phyloP scores from a whole-genome alignment of 2,113 vertebrate species.

The Platichthys stellatus region DNA sequence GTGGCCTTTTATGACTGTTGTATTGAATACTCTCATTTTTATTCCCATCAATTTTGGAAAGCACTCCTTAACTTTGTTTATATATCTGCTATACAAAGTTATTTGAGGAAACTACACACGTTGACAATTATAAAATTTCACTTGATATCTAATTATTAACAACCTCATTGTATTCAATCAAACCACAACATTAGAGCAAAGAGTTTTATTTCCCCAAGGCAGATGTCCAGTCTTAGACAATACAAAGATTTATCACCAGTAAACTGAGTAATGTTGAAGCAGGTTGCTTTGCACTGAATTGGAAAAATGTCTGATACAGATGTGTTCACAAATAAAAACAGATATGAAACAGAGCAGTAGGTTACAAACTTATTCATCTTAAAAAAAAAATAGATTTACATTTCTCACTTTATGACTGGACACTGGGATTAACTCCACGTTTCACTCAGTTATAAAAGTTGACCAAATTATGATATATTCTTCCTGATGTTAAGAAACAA shows the following conservation, averaged over 20 bases:
- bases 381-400: constrained; percentile 7
- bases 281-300: neutral
- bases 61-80: too few species aligned
- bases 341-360: neutral
- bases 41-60: too few species aligned
- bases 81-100: too few species aligned
- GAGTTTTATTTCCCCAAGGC: constrained; percentile 46
- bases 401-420: constrained; percentile 4
- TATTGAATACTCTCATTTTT: too few species aligned
- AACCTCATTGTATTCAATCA: neutral
- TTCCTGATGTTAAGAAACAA: neutral
- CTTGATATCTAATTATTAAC: too few species aligned
- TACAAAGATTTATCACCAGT: neutral
- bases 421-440: neutral
- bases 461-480: neutral
- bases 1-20: too few species aligned
- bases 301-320: constrained; percentile 18
- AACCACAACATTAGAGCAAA: neutral
- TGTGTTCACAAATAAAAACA: constrained; percentile 10
- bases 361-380: constrained; percentile 9
- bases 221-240: constrained; percentile 15
- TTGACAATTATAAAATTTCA: too few species aligned
- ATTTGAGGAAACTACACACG: too few species aligned
- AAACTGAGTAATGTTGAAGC: neutral
- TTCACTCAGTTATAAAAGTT: neutral